Conservation (phyloP, 2,113 vertebrate species). For the Phainopepla nitens region DNA sequence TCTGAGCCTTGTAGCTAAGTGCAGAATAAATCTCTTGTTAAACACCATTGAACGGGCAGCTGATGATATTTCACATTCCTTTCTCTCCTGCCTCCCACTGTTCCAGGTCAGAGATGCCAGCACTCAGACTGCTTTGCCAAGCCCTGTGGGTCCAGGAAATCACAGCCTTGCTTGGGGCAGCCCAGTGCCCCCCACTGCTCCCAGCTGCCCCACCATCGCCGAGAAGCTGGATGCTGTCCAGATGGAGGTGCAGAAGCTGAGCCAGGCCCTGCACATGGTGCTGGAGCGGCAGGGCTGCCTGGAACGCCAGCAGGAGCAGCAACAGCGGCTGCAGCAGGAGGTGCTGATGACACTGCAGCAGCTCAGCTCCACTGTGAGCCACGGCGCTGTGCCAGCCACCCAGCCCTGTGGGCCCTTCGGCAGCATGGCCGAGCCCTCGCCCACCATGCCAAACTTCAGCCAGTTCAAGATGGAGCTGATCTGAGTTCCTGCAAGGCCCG, state of each 20-base stretch:
- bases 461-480: conserved; percentile 66
- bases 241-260: conserved; percentile 72
- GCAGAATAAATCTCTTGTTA: neutral
- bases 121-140: conserved; percentile 34
- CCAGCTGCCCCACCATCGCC: neutral
- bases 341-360: conserved; percentile 79
- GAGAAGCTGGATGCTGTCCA: conserved; percentile 77
- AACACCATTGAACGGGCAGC: accelerated
- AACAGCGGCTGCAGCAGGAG: conserved; percentile 83
- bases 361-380: conserved; percentile 64
- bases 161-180: neutral
- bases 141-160: neutral
- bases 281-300: conserved; percentile 75
- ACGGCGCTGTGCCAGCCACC: neutral
- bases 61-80: neutral
- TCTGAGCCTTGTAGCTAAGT: neutral
- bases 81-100: neutral
- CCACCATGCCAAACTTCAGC: conserved; percentile 68
- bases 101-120: conserved; percentile 38
- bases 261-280: conserved; percentile 71
- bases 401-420: conserved; percentile 2
- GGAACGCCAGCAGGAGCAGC: conserved; percentile 79
- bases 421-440: conserved; percentile 15
- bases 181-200: neutral
- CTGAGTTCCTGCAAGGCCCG: neutral